Percentiles rank a stretch among this genome's conserved stretches.
These are phyloP conservation scores for Aegypius monachus DNA, from an alignment of 2,113 vertebrate species.

Conservation along the genomic window DNA sequence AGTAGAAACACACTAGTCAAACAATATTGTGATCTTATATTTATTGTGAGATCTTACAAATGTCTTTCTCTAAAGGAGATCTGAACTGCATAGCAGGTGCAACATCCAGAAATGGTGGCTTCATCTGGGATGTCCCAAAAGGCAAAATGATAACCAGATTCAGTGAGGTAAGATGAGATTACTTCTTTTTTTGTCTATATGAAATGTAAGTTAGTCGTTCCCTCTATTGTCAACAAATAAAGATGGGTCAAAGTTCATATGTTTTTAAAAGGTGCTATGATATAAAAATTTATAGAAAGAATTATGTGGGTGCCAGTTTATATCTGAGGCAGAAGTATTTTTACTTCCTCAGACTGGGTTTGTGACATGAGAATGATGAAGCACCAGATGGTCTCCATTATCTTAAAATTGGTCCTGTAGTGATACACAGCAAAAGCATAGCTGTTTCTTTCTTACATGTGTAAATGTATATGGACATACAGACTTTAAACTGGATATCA, in stretches of 20 bases:
- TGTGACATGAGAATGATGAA: background rate
- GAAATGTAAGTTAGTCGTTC: background rate
- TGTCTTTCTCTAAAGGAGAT: slow-evolving; percentile 77
- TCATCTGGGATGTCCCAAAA: slow-evolving; percentile 94
- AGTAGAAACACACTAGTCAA: background rate
- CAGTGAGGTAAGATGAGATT: slow-evolving; percentile 80
- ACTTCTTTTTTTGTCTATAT: background rate
- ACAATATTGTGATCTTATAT: background rate
- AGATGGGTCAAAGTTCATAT: background rate
- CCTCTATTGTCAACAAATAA: background rate
- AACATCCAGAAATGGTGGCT: slow-evolving; percentile 91
- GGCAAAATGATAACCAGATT: slow-evolving; percentile 95
- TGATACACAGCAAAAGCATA: background rate
- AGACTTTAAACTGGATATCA: background rate
- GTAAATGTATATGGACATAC: background rate
- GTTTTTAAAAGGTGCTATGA: background rate
- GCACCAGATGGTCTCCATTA: background rate
- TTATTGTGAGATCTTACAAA: background rate
- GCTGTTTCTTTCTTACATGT: background rate
- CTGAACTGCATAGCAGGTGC: slow-evolving; percentile 95
- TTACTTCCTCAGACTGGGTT: background rate
- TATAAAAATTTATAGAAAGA: background rate
- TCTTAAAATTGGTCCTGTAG: background rate
- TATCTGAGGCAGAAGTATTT: background rate
- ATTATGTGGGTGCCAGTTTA: background rate